phyloP scores from a whole-genome alignment of 2,888 invertebrate species.

The Ceriagrion tenellum region DNA sequence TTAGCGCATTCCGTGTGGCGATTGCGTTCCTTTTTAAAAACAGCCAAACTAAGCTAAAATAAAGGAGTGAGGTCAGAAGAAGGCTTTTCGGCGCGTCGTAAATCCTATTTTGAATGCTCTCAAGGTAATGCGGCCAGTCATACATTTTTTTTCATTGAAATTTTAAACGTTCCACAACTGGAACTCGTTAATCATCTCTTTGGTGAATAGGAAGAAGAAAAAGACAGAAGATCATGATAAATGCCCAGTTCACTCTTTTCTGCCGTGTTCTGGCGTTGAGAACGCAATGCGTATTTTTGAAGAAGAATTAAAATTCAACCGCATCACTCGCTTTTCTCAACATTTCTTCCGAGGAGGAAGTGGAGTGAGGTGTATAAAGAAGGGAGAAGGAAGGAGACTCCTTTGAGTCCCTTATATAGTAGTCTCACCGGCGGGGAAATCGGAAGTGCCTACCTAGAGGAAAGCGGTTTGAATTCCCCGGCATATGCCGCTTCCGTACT shows the following conservation, averaged over 20 bases:
- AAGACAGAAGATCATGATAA: not conserved
- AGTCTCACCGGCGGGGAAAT: not conserved
- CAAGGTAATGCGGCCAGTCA: not conserved
- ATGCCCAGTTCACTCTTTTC: not conserved
- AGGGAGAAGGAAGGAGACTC: not conserved
- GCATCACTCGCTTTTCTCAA: not conserved
- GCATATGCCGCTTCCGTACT: not conserved
- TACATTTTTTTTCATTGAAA: not conserved
- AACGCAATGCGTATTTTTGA: constrained; percentile 57
- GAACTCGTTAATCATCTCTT: constrained; percentile 26
- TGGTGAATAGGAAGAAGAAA: not conserved
- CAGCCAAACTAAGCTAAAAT: not conserved
- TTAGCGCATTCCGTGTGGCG: not conserved
- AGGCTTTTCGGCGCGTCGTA: not conserved
- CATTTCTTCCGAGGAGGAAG: not conserved
- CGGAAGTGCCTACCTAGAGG: not conserved
- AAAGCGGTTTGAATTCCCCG: not conserved
- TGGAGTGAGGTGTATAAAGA: not conserved
- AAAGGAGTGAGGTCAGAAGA: not conserved
- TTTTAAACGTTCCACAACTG: constrained; percentile 48
- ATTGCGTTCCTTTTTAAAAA: not conserved
- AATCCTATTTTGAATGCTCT: constrained; percentile 34
- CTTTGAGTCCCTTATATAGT: not conserved
- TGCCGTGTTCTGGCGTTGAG: not conserved
- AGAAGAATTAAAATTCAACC: not conserved